Base-by-base conservation (phyloP, 2,797 vertebrate species). In the Hyperoplus immaculatus region DNA sequence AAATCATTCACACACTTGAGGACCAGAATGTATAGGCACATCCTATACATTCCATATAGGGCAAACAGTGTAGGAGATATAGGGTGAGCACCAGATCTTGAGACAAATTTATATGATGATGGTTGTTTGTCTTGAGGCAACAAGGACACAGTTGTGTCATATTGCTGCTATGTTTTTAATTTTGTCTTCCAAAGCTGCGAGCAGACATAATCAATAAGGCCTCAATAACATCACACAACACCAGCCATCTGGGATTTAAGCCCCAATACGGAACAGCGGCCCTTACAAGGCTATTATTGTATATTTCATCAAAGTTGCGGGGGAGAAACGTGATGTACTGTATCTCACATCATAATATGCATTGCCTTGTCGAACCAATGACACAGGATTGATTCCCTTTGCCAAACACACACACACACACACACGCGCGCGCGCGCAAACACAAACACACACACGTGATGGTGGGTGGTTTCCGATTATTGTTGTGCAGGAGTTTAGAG, bases 131-230 rank as follows among this genome's bases (percentile, higher is more conserved):
- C 13, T 8, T 36, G 36, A 68, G 59, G 49, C 49, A 55, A 29
- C 54, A 13, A 18, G 60, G 69, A 81, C 72, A 77, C 85, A 89
- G 51, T 69, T 6, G 0, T 60, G 61, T 69, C 58, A 82, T 77
- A 81, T 49, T 70, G 54, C 73, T 75, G 9, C 78, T 81, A 90
- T 90, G 90, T 61, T 82, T 74, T 77, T 69, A 21, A 42, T 80
- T 60, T 78, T 77, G 72, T 69, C 47, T 62, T 74, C 66, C 63
- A 38, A 69, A 45, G 53, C 69, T 70, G 70, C 11, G 66, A 84
- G 58, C 61, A 60, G 64, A 88, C 72, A 84, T n/a, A 90, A 89
- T 89, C 83, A 77, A 88, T 91, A 84, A 92, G 36, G 9, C 43
- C 15, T 75, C 70, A 54, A 43, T 46, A 50, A 47, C 29, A 62